Base-by-base conservation (phyloP, 2,888 invertebrate species). In the Trachelus troglodyta region DNA sequence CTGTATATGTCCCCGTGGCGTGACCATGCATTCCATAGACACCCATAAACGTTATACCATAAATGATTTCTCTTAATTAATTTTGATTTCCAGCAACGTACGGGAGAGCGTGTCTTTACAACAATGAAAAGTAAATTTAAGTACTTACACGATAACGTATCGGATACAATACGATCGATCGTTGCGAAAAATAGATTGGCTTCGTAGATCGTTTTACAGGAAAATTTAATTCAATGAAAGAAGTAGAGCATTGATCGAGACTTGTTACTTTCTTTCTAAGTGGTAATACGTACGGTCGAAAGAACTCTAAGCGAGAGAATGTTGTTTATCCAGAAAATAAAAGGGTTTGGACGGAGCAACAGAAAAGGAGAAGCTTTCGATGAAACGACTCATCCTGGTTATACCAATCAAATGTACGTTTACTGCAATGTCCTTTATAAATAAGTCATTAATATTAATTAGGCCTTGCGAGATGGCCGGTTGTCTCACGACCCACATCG, bases 381-480 rank as follows among this genome's bases (percentile, higher is more conserved):
- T 2, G 2, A 56, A 9, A 56, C 23, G 9, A 56, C 23, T 15
- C 56, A 3, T 2, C 56, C 9, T 56, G 56, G 56, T 56, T 56
- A 23, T 23, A 68, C 76, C 83, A 82, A 86, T 86, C 80, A 85
- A 85, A 86, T 77, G 76, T 80, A 83, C 82, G 81, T 86, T 82
- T 84, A 83, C 79, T 76, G 34, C 35, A 75, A 75, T 83, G 82
- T 84, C 84, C 82, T 85, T 84, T 71, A 69, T 76, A 73, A 71
- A 68, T 75, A 73, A 34, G 75, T 76, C 69, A 71, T 71, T 31
- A 71, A 71, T 71, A 71, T 71, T 71, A 71, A 71, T 30, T 71
- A 34, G 30, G 71, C 23, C 23, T 56, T 56, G 71, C 31, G 71
- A 71, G 71, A 30, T 23, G 30, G 12, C 30, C 71, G 37, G 33